phyloP scores from a whole-genome alignment of 2,888 invertebrate genomes.

The Synergus laeviventris region DNA sequence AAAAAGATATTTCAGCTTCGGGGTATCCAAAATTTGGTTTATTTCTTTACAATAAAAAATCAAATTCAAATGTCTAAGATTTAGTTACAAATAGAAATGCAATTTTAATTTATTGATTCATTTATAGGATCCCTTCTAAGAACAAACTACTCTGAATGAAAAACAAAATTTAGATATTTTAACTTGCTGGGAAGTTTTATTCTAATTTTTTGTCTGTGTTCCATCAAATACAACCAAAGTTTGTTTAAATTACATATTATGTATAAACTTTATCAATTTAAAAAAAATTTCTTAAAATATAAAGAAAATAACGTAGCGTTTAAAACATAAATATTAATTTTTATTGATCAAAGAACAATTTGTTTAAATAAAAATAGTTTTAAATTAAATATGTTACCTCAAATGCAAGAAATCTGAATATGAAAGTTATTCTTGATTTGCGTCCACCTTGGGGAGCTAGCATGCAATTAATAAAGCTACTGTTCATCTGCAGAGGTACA shows the following conservation, averaged over 20 bases:
- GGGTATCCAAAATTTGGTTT: neutral
- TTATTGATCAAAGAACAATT: neutral
- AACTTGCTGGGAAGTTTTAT: too few species aligned
- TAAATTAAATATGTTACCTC: conserved; percentile 2
- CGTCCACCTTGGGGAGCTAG: neutral
- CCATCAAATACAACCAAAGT: too few species aligned
- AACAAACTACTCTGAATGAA: too few species aligned
- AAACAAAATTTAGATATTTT: too few species aligned
- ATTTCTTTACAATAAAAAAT: neutral
- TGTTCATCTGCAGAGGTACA: conserved; percentile 34
- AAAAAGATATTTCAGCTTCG: neutral
- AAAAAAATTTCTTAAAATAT: neutral
- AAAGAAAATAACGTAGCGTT: neutral
- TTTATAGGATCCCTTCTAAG: too few species aligned
- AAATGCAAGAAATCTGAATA: neutral
- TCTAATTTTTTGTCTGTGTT: too few species aligned
- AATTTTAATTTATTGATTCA: neutral
- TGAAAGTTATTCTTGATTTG: neutral
- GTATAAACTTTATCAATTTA: neutral
- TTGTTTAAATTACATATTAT: neutral
- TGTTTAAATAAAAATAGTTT: neutral
- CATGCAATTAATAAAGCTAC: conserved; percentile 2
- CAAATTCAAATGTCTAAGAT: neutral
- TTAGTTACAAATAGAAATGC: neutral
- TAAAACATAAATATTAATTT: too few species aligned